Evolutionary conservation across 2,888 invertebrate genomes (phyloP).

Genomic region (Deilephila elpenor): DNA sequence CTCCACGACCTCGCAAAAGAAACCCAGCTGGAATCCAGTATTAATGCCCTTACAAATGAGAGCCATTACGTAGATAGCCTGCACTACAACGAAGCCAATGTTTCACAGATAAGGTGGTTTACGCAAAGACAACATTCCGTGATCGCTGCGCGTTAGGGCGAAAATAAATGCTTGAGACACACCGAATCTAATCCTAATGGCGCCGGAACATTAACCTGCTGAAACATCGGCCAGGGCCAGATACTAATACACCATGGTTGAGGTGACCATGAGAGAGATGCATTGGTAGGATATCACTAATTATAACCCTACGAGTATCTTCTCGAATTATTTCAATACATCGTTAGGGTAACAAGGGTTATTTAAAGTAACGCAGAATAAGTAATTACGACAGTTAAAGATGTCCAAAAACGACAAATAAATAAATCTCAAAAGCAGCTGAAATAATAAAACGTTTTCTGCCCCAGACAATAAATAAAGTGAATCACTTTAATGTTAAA

Average conservation of each 20-base stretch:
- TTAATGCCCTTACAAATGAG: constrained; percentile 23
- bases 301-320: no score
- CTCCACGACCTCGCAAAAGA: not conserved
- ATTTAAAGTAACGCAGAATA: no score
- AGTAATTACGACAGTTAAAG: no score
- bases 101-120: constrained; percentile 27
- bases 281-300: not conserved
- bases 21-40: not conserved
- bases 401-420: no score
- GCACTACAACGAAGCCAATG: constrained; percentile 18
- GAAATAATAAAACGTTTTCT: no score
- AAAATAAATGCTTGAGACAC: constrained; percentile 51
- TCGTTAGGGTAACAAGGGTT: no score
- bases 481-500: no score
- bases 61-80: constrained; percentile 16
- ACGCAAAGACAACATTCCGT: constrained; percentile 39
- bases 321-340: no score
- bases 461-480: no score
- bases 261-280: not conserved
- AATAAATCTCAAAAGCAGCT: no score
- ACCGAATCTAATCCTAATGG: constrained; percentile 55
- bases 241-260: constrained; percentile 43
- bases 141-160: constrained; percentile 46
- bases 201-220: constrained; percentile 56
- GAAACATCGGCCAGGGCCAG: constrained; percentile 38